phyloP scores from a whole-genome alignment of 2,797 vertebrate genomes.

The Delichon dasypus region DNA sequence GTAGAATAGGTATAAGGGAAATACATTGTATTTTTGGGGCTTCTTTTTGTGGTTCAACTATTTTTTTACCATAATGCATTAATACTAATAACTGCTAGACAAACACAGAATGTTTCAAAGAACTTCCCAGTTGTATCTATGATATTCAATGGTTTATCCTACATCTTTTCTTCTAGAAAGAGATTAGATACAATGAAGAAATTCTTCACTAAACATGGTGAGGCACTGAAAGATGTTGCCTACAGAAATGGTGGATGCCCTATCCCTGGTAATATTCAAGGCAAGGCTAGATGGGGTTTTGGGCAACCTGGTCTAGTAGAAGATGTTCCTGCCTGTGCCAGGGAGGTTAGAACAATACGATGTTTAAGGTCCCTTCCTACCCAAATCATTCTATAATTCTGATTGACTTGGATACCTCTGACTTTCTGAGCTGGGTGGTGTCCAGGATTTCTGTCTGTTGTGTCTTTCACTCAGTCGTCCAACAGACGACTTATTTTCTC shows the following conservation, averaged over 20 bases:
- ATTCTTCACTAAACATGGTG: not conserved
- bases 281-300: not conserved
- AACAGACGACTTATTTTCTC: not conserved
- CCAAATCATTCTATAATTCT: not conserved
- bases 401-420: not conserved
- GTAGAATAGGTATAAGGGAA: not conserved
- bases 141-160: not conserved
- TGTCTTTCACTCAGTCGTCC: not conserved
- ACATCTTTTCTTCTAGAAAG: not conserved
- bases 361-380: not conserved
- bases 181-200: not conserved
- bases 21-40: not conserved
- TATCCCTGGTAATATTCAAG: not conserved
- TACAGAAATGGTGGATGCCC: not conserved
- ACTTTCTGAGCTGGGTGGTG: not conserved
- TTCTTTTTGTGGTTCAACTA: not conserved
- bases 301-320: not conserved
- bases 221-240: not conserved
- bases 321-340: not conserved
- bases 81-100: not conserved
- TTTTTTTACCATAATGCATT: not conserved
- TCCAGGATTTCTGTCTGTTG: not conserved
- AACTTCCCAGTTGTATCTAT: not conserved
- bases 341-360: not conserved
- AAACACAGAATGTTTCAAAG: not conserved